A percentile compares a stretch with the other conserved stretches of the same genome.
phyloP scores from a whole-genome alignment of 1,140 invertebrate genomes.

The Calliphora vicina region DNA sequence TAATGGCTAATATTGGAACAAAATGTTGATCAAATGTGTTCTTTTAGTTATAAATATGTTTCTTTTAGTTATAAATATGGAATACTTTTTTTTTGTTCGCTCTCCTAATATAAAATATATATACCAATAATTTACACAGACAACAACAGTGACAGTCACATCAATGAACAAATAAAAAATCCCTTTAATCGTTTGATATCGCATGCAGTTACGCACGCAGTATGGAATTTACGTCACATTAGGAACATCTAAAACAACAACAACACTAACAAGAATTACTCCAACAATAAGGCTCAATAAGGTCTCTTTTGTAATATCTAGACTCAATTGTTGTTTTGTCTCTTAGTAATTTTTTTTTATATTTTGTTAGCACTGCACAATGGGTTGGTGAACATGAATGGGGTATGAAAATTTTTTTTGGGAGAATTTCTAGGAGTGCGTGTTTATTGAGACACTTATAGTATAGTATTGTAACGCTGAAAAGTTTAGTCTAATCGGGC shows the following conservation, averaged over 20 bases:
- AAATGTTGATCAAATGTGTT: no score
- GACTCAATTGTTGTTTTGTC: not conserved
- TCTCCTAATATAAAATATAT: no score
- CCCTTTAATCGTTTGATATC: not conserved
- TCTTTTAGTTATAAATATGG: no score
- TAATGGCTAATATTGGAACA: no score
- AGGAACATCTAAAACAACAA: not conserved
- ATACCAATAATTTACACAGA: not conserved
- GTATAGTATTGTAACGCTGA: no score
- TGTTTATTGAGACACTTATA: no score
- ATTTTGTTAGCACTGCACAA: not conserved
- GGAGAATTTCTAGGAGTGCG: no score
- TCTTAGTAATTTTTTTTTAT: no score
- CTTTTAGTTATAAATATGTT: no score
- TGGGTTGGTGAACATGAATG: not conserved
- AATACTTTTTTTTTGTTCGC: no score
- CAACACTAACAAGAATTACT: not conserved
- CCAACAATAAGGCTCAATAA: not conserved
- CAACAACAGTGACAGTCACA: not conserved
- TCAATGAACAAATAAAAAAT: not conserved
- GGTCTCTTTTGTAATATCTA: not conserved
- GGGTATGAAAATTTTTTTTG: no score
- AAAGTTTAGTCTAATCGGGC: no score
- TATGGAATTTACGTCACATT: not conserved
- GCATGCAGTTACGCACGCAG: not conserved